Conservation (phyloP, 2,797 vertebrate genomes). For the Rousettus madagascariensis region DNA sequence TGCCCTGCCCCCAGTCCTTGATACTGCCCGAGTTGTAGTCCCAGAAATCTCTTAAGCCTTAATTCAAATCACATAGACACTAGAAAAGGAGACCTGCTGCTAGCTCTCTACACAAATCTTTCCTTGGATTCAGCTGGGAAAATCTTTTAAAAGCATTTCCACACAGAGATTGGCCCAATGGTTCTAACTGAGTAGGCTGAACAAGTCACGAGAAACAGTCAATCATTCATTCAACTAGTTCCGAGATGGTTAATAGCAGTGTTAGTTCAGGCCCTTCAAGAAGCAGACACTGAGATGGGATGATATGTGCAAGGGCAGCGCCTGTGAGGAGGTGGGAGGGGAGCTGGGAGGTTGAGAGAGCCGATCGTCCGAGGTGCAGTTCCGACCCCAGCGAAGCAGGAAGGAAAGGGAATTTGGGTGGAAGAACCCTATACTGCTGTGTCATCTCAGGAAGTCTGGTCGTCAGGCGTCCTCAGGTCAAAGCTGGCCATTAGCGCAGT, state of each 20-base stretch:
- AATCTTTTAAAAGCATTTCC: background rate
- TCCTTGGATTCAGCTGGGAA: background rate
- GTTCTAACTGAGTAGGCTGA: background rate
- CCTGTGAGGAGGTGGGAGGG: background rate
- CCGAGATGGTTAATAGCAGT: background rate
- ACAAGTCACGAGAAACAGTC: background rate
- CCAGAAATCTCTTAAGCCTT: background rate
- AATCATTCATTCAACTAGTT: background rate
- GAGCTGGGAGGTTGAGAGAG: background rate
- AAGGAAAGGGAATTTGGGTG: background rate
- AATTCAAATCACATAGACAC: background rate
- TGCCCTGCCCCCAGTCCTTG: background rate
- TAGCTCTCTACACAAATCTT: background rate
- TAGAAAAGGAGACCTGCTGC: background rate
- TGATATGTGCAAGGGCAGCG: background rate
- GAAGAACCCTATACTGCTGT: background rate
- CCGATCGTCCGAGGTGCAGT: background rate
- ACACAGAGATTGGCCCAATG: background rate
- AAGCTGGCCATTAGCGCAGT: background rate
- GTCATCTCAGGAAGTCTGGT: background rate
- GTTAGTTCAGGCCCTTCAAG: background rate
- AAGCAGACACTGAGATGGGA: background rate
- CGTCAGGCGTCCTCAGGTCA: background rate
- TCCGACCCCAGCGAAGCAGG: background rate
- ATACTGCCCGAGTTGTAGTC: background rate